phyloP scores from a whole-genome alignment of 2,797 vertebrate species.

The Crenuchus spilurus region DNA sequence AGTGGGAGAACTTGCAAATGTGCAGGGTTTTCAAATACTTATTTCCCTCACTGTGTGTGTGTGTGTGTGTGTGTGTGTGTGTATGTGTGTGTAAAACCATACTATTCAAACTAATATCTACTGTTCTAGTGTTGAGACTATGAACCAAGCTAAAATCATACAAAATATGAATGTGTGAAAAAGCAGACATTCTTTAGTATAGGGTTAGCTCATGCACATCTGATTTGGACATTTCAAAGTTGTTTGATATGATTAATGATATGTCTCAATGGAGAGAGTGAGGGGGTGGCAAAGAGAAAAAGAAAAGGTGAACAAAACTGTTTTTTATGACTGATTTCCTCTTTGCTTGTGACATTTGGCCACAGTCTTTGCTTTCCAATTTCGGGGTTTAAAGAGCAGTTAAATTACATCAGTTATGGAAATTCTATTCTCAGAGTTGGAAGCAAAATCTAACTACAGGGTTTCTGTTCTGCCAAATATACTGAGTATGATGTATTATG shows the following conservation, averaged over 20 bases:
- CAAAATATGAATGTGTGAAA: no score
- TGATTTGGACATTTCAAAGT: background rate
- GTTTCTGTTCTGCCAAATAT: no score
- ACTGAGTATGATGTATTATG: no score
- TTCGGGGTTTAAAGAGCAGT: background rate
- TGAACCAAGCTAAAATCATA: no score
- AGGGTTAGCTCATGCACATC: background rate
- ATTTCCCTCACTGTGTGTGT: no score
- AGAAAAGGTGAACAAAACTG: background rate
- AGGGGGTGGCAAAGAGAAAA: slow-evolving; percentile 12
- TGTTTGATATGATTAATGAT: slow-evolving; percentile 30
- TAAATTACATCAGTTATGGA: background rate
- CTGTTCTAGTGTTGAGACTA: no score
- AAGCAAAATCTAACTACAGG: background rate
- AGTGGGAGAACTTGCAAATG: no score
- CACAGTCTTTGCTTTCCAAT: slow-evolving; percentile 14
- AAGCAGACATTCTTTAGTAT: no score
- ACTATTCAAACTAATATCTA: no score
- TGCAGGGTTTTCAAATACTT: no score
- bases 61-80: no score
- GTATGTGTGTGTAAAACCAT: no score
- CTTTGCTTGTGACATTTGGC: slow-evolving; percentile 8
- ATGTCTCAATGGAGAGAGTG: background rate
- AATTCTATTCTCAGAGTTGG: background rate
- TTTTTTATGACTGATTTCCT: slow-evolving; percentile 10